Base-by-base conservation (phyloP, 2,888 invertebrate species). In the Enchytraeus crypticus region DNA sequence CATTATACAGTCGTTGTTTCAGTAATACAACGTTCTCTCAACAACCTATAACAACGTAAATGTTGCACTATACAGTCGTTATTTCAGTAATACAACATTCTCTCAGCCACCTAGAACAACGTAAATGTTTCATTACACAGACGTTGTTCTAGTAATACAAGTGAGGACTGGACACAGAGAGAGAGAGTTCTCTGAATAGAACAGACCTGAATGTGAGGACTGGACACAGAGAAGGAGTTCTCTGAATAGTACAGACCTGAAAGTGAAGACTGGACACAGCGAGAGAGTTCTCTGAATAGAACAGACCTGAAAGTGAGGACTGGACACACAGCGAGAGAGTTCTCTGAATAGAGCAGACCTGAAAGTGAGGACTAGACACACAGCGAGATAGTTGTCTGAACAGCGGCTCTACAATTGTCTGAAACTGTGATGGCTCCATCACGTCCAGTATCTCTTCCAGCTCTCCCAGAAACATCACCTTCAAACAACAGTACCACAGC, bases 381-480 rank as follows among this genome's bases (percentile, higher is more conserved):
- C 97, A 98, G 82, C 90, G 90, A 69, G 97, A 89, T 70, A 98
- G 85, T 81, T 97, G 96, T 71, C 88, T 85, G 84, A 98, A 98
- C 71, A 98, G 84, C 59, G 95, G 93, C 76, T 89, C 89, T 88
- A 61, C 57, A n/a, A 57, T 88, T 83, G 92, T 95, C 81, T 91
- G 90, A 82, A 98, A 98, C 83, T 98, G 95, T 11, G 89, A 89
- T 60, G 96, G 96, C 82, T 98, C 97, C 74, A 98, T 97, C 70
- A 97, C 95, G 82, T 98, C 97, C 70, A 98, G 83, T 64, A 98
- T n/a, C n/a, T n/a, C n/a, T n/a, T n/a, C n/a, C n/a, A n/a, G n/a
- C n/a, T n/a, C n/a, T n/a, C n/a, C n/a, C 93, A 81, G 98, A 97
- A 80, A 98, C 98, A 79, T 98, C 86, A 81, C 98, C 98, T 76